These are phyloP conservation scores for Mergus octosetaceus DNA, from an alignment of 2,797 vertebrate genomes.

Conservation along the genomic window DNA sequence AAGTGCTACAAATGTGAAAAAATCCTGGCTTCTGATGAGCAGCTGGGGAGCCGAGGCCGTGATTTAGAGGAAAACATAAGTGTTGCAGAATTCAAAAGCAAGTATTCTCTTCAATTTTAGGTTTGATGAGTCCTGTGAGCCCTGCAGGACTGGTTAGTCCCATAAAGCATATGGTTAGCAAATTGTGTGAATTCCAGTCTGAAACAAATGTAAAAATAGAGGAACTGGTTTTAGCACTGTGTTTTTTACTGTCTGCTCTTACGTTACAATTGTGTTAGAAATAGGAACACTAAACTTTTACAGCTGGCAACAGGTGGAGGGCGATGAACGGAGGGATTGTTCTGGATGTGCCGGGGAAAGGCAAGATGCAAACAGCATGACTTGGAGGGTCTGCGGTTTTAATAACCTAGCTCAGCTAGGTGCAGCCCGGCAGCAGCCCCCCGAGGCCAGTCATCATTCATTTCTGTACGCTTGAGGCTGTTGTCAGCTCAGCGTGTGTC, in stretches of 20 bases:
- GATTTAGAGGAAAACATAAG: conserved; percentile 1
- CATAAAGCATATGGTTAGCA: neutral
- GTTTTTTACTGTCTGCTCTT: neutral
- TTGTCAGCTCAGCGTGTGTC: fast-evolving
- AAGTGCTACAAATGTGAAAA: conserved; percentile 33
- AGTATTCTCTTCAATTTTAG: neutral
- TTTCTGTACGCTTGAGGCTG: neutral
- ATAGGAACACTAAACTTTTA: conserved; percentile 17
- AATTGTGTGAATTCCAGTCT: neutral
- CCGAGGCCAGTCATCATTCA: neutral
- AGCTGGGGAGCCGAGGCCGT: neutral
- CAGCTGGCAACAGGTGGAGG: conserved; percentile 29
- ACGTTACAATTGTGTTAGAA: neutral
- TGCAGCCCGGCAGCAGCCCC: neutral
- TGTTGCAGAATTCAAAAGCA: neutral
- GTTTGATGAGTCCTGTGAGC: conserved; percentile 36
- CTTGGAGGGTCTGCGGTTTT: neutral
- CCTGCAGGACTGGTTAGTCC: conserved; percentile 6
- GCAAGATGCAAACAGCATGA: neutral
- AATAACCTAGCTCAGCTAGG: neutral
- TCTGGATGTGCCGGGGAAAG: neutral
- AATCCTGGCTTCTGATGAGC: neutral
- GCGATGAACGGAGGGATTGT: neutral
- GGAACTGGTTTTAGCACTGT: neutral
- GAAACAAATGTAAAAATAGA: conserved; percentile 34